Conservation (phyloP, 2,113 vertebrate genomes). For the Silurus glanis region DNA sequence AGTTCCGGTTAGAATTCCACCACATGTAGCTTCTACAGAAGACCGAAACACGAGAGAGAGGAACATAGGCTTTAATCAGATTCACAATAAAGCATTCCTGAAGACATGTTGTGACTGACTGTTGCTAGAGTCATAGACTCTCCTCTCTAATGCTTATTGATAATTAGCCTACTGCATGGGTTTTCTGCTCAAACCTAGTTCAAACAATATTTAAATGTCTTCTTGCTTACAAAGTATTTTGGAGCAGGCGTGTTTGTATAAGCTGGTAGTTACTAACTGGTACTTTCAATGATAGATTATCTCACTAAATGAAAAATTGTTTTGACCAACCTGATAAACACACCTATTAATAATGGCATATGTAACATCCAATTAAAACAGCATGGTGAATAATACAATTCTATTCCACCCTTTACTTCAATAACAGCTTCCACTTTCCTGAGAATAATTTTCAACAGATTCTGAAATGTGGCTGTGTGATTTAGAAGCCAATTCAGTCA, state of each 20-base stretch:
- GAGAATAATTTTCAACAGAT: background rate
- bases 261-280: background rate
- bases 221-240: background rate
- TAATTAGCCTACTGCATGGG: background rate
- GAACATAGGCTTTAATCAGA: background rate
- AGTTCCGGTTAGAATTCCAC: constrained; percentile 65
- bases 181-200: background rate
- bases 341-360: no score
- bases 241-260: background rate
- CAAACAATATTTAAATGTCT: background rate
- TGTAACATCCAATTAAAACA: no score
- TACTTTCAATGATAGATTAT: background rate
- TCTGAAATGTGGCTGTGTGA: background rate
- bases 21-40: constrained; percentile 66
- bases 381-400: no score
- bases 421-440: background rate
- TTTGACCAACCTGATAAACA: no score
- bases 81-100: background rate
- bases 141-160: background rate
- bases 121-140: background rate
- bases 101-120: background rate
- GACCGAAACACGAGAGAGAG: background rate
- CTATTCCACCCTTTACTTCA: no score
- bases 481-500: background rate
- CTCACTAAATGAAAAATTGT: background rate